Evolutionary conservation across 2,888 invertebrate genomes (phyloP), one percentile per base, ranked within the genome.

Genomic region (Leptinotarsa rubiginosa): DNA sequence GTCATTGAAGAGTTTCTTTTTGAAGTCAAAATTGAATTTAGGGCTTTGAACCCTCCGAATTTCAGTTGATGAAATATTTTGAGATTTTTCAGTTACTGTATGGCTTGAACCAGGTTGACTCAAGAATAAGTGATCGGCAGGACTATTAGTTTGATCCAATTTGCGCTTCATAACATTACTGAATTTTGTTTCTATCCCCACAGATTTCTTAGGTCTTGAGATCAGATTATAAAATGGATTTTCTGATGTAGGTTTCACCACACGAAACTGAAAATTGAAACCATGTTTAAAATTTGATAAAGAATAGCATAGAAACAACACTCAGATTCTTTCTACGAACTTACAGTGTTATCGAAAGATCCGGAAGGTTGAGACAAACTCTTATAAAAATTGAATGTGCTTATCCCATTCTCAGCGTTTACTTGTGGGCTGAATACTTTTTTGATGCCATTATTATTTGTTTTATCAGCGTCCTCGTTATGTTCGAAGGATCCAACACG

Each of bases 131-230:
- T 25, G 15, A 12, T 56, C 69, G 20, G 47, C 56, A 10, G 54
- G 31, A 41, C n/a, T 47, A 41, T 41, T 56, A 15, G 67, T 16
- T 50, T 41, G 41, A 47, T 75, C 73, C 25, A 73, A 15, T 69
- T 73, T 75, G 41, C 75, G 50, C 41, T 73, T 69, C 31, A 70
- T 59, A 49, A 70, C 15, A n/a, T 50, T 62, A 25, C 49, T 49
- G 15, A 59, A 5, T 25, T 69, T 70, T 0, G 65, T 31, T 10
- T 52, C 47, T 16, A 56, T 75, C 47, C 67, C 62, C 3, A 65
- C 47, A 1, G 62, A 25, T 68, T 77, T 77, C 25, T n/a, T 67
- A 3, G 79, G 76, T 69, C 69, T 75, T 7, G 75, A 65, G 20
- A 70, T 67, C 10, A 77, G 65, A 13, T 65, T 65, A 47, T 69